Percentiles rank a stretch among this genome's conserved stretches.
Evolutionary conservation across 2,888 invertebrate genomes (phyloP).

Genomic region (Meteorus cinctellus): DNA sequence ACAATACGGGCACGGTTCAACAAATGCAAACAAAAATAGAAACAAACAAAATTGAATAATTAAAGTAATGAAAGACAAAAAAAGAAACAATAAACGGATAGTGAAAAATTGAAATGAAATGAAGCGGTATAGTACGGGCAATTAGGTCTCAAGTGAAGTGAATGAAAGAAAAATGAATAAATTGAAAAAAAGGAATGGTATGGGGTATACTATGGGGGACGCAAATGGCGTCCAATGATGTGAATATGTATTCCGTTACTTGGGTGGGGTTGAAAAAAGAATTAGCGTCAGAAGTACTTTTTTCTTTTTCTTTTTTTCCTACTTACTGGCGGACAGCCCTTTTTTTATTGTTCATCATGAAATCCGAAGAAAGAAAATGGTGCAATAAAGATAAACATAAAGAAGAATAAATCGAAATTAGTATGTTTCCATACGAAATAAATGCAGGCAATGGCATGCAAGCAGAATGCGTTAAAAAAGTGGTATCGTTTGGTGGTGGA

Average conservation of each 20-base stretch:
- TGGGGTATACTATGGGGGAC: not conserved
- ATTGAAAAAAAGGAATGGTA: not conserved
- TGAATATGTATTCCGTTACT: not conserved
- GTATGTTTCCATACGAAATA: constrained; percentile 68
- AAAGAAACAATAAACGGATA: not conserved
- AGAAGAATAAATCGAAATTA: constrained; percentile 83
- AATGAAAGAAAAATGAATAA: not conserved
- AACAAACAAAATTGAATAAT: not conserved
- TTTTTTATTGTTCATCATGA: constrained; percentile 60
- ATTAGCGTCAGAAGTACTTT: constrained; percentile 47
- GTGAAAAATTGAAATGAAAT: not conserved
- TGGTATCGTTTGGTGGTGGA: constrained; percentile 50
- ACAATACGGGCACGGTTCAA: not conserved
- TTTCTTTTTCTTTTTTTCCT: constrained; percentile 69
- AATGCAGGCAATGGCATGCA: constrained; percentile 73
- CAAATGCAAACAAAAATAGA: not conserved
- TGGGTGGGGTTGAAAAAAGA: not conserved
- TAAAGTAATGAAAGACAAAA: not conserved
- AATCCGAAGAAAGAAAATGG: constrained; percentile 80
- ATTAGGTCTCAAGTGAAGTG: not conserved
- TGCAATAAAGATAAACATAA: constrained; percentile 77
- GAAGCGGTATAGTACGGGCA: not conserved
- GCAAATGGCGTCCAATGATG: not conserved
- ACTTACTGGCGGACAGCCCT: constrained; percentile 87
- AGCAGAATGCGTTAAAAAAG: constrained; percentile 72